phyloP scores from a whole-genome alignment of 2,113 vertebrate species.

The Mormoops blainvillei region DNA sequence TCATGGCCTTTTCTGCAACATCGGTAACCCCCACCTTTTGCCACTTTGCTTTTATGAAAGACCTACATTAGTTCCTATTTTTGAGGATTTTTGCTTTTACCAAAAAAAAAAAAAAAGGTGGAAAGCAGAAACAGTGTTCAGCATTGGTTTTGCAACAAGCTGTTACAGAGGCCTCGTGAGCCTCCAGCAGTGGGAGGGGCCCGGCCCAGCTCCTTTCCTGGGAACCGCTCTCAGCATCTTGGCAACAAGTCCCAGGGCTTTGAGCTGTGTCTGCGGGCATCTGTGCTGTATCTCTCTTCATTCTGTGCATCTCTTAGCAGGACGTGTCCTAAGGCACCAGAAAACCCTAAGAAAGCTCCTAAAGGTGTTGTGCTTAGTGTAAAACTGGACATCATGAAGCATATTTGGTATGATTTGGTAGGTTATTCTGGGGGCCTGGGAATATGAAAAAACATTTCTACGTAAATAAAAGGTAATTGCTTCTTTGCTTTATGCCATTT shows the following conservation, averaged over 20 bases:
- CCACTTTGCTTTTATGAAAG: background rate
- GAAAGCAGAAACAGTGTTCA: background rate
- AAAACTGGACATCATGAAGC: background rate
- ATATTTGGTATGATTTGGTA: background rate
- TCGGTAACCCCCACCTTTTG: background rate
- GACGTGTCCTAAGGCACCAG: background rate
- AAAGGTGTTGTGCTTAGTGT: background rate
- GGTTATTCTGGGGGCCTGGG: background rate
- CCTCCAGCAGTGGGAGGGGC: background rate
- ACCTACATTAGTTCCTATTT: background rate
- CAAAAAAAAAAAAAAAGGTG: no score
- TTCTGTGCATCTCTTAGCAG: no score
- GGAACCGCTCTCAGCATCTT: background rate
- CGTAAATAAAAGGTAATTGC: background rate
- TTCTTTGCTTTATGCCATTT: background rate
- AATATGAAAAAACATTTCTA: background rate
- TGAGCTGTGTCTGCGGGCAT: background rate
- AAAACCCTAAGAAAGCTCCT: background rate
- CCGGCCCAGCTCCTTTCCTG: background rate
- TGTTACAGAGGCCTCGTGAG: background rate
- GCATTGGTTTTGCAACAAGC: background rate
- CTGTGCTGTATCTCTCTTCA: background rate
- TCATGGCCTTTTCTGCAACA: background rate
- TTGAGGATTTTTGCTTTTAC: background rate
- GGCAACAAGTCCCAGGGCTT: background rate